phyloP scores from a whole-genome alignment of 1,140 invertebrate genomes.

The Saccostrea echinata region DNA sequence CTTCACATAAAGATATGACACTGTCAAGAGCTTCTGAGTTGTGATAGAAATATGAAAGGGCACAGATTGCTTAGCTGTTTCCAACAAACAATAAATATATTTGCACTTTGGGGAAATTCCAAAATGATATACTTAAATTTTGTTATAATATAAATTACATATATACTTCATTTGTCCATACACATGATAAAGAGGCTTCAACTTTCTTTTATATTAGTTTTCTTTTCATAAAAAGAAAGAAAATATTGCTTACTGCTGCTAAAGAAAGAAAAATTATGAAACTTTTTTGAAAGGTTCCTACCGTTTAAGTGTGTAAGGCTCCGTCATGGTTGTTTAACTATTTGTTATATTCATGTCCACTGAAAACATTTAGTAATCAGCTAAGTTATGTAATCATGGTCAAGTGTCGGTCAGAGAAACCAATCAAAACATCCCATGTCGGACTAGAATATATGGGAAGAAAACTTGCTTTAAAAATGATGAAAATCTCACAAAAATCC shows the following conservation, averaged over 20 bases:
- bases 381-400: slow-evolving; percentile 24
- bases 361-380: slow-evolving; percentile 17
- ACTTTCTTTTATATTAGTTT: too few species aligned
- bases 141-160: too few species aligned
- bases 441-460: neutral
- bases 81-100: too few species aligned
- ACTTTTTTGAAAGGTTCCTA: neutral
- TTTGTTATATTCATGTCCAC: neutral
- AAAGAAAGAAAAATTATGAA: neutral
- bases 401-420: neutral
- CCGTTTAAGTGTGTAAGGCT: slow-evolving; percentile 14
- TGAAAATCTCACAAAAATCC: neutral
- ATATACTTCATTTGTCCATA: too few species aligned
- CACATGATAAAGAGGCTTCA: too few species aligned
- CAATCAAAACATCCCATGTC: neutral
- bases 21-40: too few species aligned
- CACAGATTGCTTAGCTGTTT: too few species aligned
- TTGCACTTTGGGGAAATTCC: too few species aligned
- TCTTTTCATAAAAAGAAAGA: neutral
- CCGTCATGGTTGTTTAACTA: neutral
- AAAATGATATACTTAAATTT: too few species aligned
- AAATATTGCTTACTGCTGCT: neutral
- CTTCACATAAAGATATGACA: too few species aligned
- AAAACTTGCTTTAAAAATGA: neutral
- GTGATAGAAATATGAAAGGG: too few species aligned